These are phyloP conservation scores for Picathartes gymnocephalus DNA, from an alignment of 2,113 vertebrate species.

Conservation along the genomic window DNA sequence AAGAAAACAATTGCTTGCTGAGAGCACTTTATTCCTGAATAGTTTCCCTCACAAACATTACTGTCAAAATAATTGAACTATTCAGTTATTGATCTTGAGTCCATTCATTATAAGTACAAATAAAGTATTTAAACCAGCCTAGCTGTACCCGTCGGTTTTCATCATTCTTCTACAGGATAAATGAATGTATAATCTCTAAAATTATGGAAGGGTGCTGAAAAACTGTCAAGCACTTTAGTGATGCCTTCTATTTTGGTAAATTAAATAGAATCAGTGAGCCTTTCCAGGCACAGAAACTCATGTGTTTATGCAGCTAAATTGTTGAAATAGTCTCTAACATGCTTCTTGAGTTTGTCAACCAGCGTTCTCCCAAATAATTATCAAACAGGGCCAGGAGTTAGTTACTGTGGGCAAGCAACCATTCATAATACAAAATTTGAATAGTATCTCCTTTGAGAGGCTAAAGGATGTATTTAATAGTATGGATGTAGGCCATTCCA, in stretches of 20 bases:
- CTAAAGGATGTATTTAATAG: not conserved
- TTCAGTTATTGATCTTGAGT: not conserved
- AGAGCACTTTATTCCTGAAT: not conserved
- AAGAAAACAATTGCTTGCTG: not conserved
- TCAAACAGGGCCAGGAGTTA: not conserved
- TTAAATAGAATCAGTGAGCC: not conserved
- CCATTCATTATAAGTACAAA: not conserved
- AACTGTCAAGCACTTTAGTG: not conserved
- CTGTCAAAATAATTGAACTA: constrained; percentile 28
- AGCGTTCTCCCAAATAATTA: not conserved
- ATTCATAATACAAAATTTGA: not conserved
- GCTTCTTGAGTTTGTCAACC: not conserved
- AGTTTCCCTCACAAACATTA: not conserved
- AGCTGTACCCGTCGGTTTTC: not conserved
- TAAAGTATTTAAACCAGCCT: not conserved
- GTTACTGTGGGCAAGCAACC: not conserved
- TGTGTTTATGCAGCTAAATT: not conserved
- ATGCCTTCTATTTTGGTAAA: not conserved
- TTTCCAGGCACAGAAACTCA: not conserved
- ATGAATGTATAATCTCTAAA: not conserved
- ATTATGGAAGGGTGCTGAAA: not conserved
- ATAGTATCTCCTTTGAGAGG: not conserved
- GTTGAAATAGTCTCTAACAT: not conserved
- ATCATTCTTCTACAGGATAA: not conserved
- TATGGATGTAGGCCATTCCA: not conserved